Evolutionary conservation across 37 sponge, comb jelly and placozoan species (phyloP), one percentile per base, ranked within the genome.

Genomic region (Chondrosia reniformis): DNA sequence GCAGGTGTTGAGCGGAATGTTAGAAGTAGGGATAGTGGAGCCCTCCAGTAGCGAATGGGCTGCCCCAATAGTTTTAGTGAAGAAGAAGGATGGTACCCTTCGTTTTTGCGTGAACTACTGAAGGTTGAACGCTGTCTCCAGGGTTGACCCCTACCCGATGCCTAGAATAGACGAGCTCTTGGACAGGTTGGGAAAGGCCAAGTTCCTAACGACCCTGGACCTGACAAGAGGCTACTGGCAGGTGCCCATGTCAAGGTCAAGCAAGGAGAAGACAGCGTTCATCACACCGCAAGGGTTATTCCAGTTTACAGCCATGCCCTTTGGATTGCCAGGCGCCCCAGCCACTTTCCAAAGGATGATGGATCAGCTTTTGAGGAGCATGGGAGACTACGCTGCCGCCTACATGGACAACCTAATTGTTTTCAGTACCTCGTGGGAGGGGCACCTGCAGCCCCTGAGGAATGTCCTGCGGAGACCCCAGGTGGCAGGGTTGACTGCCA

Each of bases 341-440:
- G 78, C 89, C 30, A 91, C 85, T 8, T 91, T 91, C 67, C 92
- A 91, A 49, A 33, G 80, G 22, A 41, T 91, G 84, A 87, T 91
- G 85, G 83, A 91, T 41, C 13, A 38, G 22, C 42, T 89, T 6
- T 13, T 85, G 3, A 21, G 41, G 4, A 71, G 64, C 3, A 22
- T 71, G 27, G 45, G 64, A 0, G 74, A 63, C 4, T 77, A 30
- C 59, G 38, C 76, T 31, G 82, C 62, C 19, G 89, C 85, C 24
- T 91, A 91, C 59, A 33, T 91, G 6, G 91, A 91, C 74, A 89
- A 91, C 67, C n/a, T 87, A 0, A 58, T 86, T 5, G 41, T 91
- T 3, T 78, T 55, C 71, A 87, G 89, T 89, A 91, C 36, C 0
- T n/a, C n/a, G n/a, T n/a, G n/a, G n/a, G n/a, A n/a, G n/a, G n/a